A percentile compares a stretch with the other conserved stretches of the same genome.
phyloP scores from a whole-genome alignment of 2,113 vertebrate genomes.

The Nymphicus hollandicus region DNA sequence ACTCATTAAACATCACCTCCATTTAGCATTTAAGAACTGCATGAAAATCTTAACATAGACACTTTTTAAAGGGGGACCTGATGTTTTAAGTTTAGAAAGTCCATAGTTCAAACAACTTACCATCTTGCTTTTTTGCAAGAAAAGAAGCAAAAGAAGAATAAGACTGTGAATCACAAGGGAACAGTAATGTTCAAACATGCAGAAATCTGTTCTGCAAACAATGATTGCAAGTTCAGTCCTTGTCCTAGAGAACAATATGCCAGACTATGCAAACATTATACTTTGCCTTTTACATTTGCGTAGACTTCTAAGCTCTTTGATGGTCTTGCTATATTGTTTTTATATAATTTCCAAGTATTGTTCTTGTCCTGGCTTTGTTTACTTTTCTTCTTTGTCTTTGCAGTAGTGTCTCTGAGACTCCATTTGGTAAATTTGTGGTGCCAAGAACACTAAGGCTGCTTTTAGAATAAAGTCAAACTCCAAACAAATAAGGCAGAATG shows the following conservation, averaged over 20 bases:
- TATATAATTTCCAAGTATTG: background rate
- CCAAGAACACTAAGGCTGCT: background rate
- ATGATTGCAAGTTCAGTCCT: background rate
- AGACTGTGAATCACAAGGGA: background rate
- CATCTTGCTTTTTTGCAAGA: background rate
- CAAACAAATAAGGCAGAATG: background rate
- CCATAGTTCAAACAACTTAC: background rate
- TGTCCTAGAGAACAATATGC: background rate
- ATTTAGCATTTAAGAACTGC: background rate
- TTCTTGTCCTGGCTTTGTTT: background rate
- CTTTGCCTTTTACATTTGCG: background rate
- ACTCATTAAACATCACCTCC: background rate
- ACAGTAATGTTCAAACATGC: background rate
- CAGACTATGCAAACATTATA: background rate
- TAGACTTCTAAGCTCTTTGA: background rate
- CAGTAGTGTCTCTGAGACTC: background rate
- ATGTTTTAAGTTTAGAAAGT: background rate
- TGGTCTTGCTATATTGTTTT: background rate
- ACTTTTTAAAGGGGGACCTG: background rate
- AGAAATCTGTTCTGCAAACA: background rate
- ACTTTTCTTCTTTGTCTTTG: background rate
- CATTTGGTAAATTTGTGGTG: background rate
- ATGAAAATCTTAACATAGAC: background rate
- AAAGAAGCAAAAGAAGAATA: background rate
- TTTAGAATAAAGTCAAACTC: background rate